Base-by-base conservation (phyloP, 2,113 vertebrate species). In the Eubucco bourcierii region DNA sequence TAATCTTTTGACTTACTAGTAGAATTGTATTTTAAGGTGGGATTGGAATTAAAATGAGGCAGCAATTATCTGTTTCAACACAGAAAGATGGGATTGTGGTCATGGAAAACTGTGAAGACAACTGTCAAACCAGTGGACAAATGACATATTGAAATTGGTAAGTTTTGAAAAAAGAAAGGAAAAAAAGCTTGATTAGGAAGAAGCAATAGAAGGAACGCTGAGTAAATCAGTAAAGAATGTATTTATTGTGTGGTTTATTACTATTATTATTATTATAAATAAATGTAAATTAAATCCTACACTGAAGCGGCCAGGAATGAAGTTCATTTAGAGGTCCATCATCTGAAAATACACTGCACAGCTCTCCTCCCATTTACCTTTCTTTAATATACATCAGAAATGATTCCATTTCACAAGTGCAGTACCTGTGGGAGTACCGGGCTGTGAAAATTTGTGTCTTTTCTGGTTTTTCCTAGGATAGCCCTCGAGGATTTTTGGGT, bases 51-150 rank as follows among this genome's bases (percentile, higher is more conserved):
- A 58, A 86, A 94, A 84, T 71, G 56, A 80, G 52, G 28, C 53
- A 92, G 56, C 33, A 75, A 24, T 89, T 88, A 55, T n/a, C 29
- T 90, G 52, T 79, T 87, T 92, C 53, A 65, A 20, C 27, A 68
- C 72, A 94, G 25, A 55, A 88, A 70, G 29, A 77, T 88, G 37
- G 27, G 21, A 84, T 29, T 75, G 29, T 76, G 79, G 67, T 81
- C 61, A 63, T 80, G 73, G 70, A 78, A 80, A 85, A 85, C 84
- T 85, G 71, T 88, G 64, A 93, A 80, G 53, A 59, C n/a, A 91
- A 2, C 67, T 92, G 87, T 70, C 84, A 90, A 47, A 74, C 58
- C 80, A 15, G 52, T 75, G 52, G 81, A 71, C 37, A 85, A 74
- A 59, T 66, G 76, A 31, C 59, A 79, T 92, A 83, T 53, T 92